Evolutionary conservation across 2,797 vertebrate genomes (phyloP).

Genomic region (Leontocebus nigricollis): DNA sequence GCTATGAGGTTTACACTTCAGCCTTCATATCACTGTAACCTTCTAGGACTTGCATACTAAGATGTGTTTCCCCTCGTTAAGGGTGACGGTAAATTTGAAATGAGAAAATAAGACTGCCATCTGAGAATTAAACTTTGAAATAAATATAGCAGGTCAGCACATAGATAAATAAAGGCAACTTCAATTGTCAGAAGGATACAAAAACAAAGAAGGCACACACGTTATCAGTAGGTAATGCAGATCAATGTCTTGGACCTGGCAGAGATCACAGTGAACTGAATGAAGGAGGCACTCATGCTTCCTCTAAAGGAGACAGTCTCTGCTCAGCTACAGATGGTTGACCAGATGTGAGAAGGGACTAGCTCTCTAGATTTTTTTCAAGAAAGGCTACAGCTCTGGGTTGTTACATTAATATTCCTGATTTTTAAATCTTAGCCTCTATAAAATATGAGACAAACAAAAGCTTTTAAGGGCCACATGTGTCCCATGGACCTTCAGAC

Average conservation of each 20-base stretch:
- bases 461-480: not conserved
- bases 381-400: not conserved
- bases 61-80: not conserved
- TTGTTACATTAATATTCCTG: not conserved
- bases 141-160: not conserved
- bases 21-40: not conserved
- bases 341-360: not conserved
- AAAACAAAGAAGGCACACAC: not conserved
- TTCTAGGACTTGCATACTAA: not conserved
- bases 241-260: not conserved
- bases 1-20: not conserved
- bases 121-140: slow-evolving; percentile 36
- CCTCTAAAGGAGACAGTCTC: not conserved
- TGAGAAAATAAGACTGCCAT: slow-evolving; percentile 27
- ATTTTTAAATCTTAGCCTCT: not conserved
- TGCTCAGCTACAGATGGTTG: not conserved
- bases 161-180: not conserved
- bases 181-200: not conserved
- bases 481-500: too few relatives aligned
- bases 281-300: not conserved
- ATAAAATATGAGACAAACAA: not conserved
- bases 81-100: not conserved
- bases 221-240: not conserved
- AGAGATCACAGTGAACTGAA: too few relatives aligned
- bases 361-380: not conserved